phyloP scores from a whole-genome alignment of 2,888 invertebrate genomes.

The Eupithecia exiguata region DNA sequence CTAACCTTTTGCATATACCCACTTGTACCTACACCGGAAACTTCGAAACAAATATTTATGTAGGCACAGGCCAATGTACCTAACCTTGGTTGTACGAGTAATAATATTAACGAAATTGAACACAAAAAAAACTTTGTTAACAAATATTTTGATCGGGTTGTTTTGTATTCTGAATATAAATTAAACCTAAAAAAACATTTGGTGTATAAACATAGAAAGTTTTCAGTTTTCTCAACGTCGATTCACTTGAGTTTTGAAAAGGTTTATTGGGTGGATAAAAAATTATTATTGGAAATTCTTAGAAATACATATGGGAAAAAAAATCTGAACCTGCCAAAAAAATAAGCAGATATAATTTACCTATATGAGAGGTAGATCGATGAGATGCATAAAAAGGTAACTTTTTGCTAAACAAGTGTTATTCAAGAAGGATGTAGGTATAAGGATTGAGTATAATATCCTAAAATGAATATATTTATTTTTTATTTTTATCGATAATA shows the following conservation, averaged over 20 bases:
- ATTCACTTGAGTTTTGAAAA: not conserved
- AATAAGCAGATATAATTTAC: not conserved
- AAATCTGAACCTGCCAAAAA: not conserved
- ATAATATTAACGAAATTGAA: not conserved
- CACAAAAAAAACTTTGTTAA: not conserved
- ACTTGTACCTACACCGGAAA: not conserved
- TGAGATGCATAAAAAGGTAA: not conserved
- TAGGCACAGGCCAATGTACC: not conserved
- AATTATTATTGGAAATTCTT: not conserved
- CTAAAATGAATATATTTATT: too few species aligned
- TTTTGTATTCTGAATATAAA: not conserved
- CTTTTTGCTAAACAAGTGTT: not conserved
- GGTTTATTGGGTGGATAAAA: not conserved
- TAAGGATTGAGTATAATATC: not conserved
- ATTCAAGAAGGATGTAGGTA: not conserved
- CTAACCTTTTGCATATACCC: not conserved
- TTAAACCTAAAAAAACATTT: not conserved
- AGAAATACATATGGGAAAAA: not conserved
- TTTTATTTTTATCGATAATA: too few species aligned
- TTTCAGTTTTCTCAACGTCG: not conserved
- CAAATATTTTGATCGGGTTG: not conserved
- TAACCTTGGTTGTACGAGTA: not conserved
- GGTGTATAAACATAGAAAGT: not conserved
- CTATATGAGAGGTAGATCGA: not conserved
- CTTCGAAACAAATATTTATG: conserved; percentile 2